A percentile compares a stretch with the other conserved stretches of the same genome.
These are phyloP conservation scores for Lepus timidus DNA, from an alignment of 2,113 vertebrate genomes.

Conservation along the genomic window DNA sequence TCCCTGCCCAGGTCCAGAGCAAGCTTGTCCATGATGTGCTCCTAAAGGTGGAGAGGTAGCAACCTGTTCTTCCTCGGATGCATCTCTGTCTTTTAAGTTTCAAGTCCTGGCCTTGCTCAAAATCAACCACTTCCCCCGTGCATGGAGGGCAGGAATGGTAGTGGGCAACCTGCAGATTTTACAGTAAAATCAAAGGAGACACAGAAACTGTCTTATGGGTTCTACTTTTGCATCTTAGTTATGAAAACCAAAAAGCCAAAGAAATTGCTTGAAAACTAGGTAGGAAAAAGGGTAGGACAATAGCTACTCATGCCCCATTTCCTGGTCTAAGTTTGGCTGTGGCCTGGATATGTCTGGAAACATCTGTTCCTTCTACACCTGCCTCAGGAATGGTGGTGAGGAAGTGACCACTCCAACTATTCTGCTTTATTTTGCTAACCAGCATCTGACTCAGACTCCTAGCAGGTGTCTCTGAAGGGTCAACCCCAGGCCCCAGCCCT, in stretches of 20 bases:
- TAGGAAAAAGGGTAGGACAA: neutral
- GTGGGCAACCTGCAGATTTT: neutral
- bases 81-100: neutral
- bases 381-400: neutral
- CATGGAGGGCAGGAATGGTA: neutral
- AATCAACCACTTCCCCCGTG: neutral
- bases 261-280: neutral
- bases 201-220: neutral
- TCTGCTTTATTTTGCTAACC: too few relatives aligned
- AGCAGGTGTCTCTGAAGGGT: neutral
- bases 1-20: neutral
- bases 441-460: neutral
- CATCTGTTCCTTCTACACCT: rapidly evolving
- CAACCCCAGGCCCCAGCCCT: neutral
- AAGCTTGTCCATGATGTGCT: neutral
- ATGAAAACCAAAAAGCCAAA: neutral
- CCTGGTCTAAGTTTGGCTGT: neutral
- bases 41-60: neutral
- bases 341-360: neutral
- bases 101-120: neutral
- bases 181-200: neutral
- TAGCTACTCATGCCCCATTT: neutral
- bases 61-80: rapidly evolving
- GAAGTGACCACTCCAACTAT: neutral
- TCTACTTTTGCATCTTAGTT: neutral